Percentiles rank a stretch among this genome's conserved stretches.
phyloP scores from a whole-genome alignment of 2,888 invertebrate genomes.

The Chalcosyrphus nemorum region DNA sequence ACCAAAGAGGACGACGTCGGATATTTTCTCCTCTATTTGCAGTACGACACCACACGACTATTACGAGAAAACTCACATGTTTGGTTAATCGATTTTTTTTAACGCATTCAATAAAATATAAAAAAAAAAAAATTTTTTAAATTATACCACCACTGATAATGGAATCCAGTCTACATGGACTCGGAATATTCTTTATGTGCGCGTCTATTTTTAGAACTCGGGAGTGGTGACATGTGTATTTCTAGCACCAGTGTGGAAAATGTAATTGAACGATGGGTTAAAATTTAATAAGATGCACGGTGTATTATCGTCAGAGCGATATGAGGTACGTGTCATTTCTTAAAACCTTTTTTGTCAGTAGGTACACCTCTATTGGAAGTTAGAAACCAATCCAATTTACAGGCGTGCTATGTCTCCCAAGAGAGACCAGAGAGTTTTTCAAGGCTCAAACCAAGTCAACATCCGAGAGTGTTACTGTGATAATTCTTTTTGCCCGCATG shows the following conservation, averaged over 20 bases:
- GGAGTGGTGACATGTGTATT: neutral
- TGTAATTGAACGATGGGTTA: neutral
- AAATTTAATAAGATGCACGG: too few relatives aligned
- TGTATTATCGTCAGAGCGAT: too few relatives aligned
- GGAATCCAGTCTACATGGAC: neutral
- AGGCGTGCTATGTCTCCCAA: too few relatives aligned
- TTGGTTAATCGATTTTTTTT: constrained; percentile 57
- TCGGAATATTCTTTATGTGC: neutral
- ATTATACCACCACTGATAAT: neutral
- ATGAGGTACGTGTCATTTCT: too few relatives aligned
- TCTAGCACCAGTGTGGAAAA: neutral
- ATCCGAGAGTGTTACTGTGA: too few relatives aligned
- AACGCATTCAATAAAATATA: constrained; percentile 4
- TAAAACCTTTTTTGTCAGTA: too few relatives aligned
- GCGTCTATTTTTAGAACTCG: neutral
- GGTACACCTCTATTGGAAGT: too few relatives aligned
- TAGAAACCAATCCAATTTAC: too few relatives aligned
- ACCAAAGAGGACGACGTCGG: neutral
- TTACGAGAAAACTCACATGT: constrained; percentile 27
- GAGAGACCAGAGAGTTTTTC: too few relatives aligned
- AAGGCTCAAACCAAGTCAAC: too few relatives aligned
- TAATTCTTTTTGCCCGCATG: too few relatives aligned
- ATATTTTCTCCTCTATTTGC: neutral
- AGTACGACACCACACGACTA: neutral
- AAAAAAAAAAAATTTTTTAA: neutral